Conservation (phyloP, 1,140 invertebrate genomes). For the Papilio dardanus region DNA sequence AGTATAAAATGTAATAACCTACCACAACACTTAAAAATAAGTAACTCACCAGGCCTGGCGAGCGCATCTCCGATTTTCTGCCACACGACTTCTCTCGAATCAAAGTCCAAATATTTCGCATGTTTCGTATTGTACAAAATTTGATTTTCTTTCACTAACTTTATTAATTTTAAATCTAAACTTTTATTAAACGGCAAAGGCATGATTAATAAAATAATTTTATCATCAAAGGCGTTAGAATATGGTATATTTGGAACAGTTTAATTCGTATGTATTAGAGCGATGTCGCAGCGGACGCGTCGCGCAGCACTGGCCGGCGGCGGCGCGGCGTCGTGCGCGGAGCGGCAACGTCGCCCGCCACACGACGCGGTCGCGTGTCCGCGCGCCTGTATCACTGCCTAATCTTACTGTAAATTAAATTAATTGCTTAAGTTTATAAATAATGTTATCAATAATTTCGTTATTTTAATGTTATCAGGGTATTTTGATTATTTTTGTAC, state of each 20-base stretch:
- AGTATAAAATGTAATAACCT: constrained; percentile 24
- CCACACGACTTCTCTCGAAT: constrained; percentile 69
- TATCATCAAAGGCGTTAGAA: background rate
- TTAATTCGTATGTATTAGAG: background rate
- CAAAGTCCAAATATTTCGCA: constrained; percentile 65
- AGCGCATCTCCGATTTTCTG: constrained; percentile 70
- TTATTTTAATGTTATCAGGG: background rate
- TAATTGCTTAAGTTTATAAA: background rate
- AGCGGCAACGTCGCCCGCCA: constrained; percentile 66
- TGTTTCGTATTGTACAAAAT: constrained; percentile 66
- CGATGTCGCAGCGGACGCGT: constrained; percentile 35
- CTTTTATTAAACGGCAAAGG: constrained; percentile 66
- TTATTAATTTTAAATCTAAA: constrained; percentile 63
- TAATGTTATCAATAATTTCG: background rate
- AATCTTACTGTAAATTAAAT: background rate
- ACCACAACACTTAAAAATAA: background rate
- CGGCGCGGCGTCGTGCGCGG: constrained; percentile 44
- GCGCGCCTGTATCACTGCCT: background rate
- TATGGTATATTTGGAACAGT: background rate
- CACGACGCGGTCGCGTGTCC: constrained; percentile 17
- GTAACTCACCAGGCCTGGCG: constrained; percentile 60
- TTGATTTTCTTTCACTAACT: constrained; percentile 62
- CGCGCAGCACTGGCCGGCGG: constrained; percentile 40
- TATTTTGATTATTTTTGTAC: background rate
- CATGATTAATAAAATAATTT: constrained; percentile 39